Evolutionary conservation across 2,797 vertebrate species (phyloP), one percentile per base, ranked within the genome.

Genomic region (Enteromius treurensis): DNA sequence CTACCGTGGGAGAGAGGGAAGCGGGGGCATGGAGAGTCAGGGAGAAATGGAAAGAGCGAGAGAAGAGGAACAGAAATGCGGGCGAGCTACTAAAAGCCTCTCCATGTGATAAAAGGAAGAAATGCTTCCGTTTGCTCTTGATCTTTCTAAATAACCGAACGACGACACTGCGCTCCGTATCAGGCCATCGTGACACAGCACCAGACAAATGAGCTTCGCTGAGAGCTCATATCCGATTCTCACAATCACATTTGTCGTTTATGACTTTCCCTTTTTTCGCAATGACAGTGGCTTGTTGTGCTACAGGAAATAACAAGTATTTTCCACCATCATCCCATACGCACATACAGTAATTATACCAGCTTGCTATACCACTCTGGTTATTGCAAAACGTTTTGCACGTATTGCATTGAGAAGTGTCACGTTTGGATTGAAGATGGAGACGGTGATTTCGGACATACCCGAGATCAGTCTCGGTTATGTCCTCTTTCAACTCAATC

Each of bases 1-100:
- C 83, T 88, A 86, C 85, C 76, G 37, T 84, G 88, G 90, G 91
- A 92, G 86, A 90, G 89, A 85, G 88, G 81, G 81, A 70, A 73
- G 53, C 49, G n/a, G 70, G 47, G 1, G 62, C 75, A 82, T 68
- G 29, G 71, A 84, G 68, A 85, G 47, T 62, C 74, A 82, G 69
- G 64, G 58, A 77, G 53, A 15, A 34, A 79, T 45, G 71, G n/a
- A 67, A 79, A 80, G 83, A 89, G 86, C 75, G 88, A 86, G 86
- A 83, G 78, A 42, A 34, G 42, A 45, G 51, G 29, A 73, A 68
- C 32, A 32, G 69, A 75, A 79, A 75, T 67, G 53, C 55, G 10
- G 53, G 70, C 53, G 13, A 58, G 73, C 53, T 68, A 77, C 78
- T 81, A 80, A 85, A 80, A 83, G 75, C 75, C 89, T 88, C 84